Percentiles rank a stretch among this genome's conserved stretches.
Conservation (phyloP, 2,888 invertebrate species). For the Chaitophorus viminalis region DNA sequence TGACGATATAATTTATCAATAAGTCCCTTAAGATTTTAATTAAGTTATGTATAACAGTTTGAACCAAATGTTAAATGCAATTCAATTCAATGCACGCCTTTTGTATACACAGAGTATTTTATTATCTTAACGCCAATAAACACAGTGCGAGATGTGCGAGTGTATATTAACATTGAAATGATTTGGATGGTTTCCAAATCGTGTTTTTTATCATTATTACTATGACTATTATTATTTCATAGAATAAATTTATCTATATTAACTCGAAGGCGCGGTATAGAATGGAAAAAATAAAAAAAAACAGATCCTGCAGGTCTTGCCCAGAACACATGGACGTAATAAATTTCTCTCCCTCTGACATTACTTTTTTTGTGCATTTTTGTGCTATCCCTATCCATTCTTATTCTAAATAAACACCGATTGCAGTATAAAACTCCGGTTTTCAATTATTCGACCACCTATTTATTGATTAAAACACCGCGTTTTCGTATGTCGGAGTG, state of each 20-base stretch:
- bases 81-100: background rate
- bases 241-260: constrained; percentile 23
- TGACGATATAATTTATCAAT: too few relatives aligned
- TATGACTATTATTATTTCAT: constrained; percentile 1
- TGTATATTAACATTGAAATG: background rate
- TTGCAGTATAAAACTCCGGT: background rate
- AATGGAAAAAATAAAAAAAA: background rate
- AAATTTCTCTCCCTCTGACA: constrained; percentile 21
- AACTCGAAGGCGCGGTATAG: background rate
- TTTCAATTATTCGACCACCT: constrained; percentile 42
- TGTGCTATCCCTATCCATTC: background rate
- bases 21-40: too few relatives aligned
- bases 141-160: background rate
- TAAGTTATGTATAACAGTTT: too few relatives aligned
- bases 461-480: background rate
- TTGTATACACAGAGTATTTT: background rate
- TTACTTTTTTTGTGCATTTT: background rate
- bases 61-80: background rate
- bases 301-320: background rate
- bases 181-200: constrained; percentile 10
- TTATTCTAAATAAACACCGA: constrained; percentile 8
- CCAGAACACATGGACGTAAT: constrained; percentile 49
- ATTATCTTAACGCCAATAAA: background rate
- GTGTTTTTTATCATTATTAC: background rate
- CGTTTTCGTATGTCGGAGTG: constrained; percentile 2